phyloP scores from a whole-genome alignment of 2,888 invertebrate species.

The Mycalesis mineus region DNA sequence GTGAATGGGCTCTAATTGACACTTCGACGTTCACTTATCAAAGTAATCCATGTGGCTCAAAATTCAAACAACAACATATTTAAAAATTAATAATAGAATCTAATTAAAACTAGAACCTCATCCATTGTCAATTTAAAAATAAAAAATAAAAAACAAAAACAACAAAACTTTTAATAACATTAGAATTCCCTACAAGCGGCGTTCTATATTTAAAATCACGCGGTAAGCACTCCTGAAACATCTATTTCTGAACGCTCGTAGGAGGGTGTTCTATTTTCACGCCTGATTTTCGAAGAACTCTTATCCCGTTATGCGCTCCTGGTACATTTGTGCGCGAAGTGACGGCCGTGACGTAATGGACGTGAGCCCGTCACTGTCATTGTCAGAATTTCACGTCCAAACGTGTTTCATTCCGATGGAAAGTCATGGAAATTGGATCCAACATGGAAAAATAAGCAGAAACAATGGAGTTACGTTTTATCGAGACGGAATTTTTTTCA shows the following conservation, averaged over 20 bases:
- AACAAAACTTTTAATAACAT: background rate
- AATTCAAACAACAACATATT: too few species aligned
- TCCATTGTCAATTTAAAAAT: constrained; percentile 8
- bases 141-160: constrained; percentile 1
- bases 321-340: constrained; percentile 43
- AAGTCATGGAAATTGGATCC: background rate
- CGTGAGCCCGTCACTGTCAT: constrained; percentile 37
- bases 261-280: constrained; percentile 66
- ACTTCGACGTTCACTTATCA: too few species aligned
- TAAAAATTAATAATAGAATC: too few species aligned
- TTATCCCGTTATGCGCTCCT: constrained; percentile 53
- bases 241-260: constrained; percentile 57
- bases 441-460: background rate
- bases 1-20: too few species aligned
- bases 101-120: too few species aligned
- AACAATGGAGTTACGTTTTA: too few species aligned
- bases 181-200: constrained; percentile 1
- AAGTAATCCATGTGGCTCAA: too few species aligned
- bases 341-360: constrained; percentile 70
- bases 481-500: too few species aligned
- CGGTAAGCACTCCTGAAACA: constrained; percentile 14
- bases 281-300: constrained; percentile 47
- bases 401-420: constrained; percentile 7
- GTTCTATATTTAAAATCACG: constrained; percentile 20
- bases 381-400: constrained; percentile 6